Evolutionary conservation across 2,113 vertebrate genomes (phyloP), one percentile per base, ranked within the genome.

Genomic region (Zosterops japonicus): DNA sequence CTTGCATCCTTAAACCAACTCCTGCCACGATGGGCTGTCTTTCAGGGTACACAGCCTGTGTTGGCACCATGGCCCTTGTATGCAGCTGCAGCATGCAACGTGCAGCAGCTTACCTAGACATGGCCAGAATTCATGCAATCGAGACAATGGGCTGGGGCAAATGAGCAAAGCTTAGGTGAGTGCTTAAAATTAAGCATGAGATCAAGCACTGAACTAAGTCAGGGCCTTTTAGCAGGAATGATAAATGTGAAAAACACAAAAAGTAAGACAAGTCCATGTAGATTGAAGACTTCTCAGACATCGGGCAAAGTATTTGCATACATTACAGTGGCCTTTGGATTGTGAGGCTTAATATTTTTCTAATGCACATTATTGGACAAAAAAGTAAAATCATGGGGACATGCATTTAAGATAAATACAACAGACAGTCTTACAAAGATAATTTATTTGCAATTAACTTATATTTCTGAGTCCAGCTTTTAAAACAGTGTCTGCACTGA

Each of bases 221-320:
- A 88, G 76, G n/a, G 65, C 35, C 74, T 91, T 83, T 91, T 74
- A 63, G 92, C 84, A 94, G 84, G 91, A 95, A 95, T 96, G 94
- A 96, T 88, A 89, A 89, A 96, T 20, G 87, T 82, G 92, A 91
- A 93, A 92, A 89, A 57, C 36, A 78, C 8, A 36, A 60, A 83
- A 89, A 89, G 46, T 65, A 68, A 42, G 36, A 52, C n/a, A 80
- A 56, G 17, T 74, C 64, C 52, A 27, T 1, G 21, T 46, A 46
- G 63, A 61, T 1, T 61, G 59, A 82, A 83, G 47, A 88, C 9
- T 67, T 72, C 31, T 87, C 55, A 3, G 8, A 39, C 50, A 91
- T 76, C 5, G 0, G 75, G 60, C 15, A 60, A 95, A 89, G 69
- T 86, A 88, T 96, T 96, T 95, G 91, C 90, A 93, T 83, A 91